Evolutionary conservation across 1,140 invertebrate genomes (phyloP), one percentile per base, ranked within the genome.

Genomic region (Sinella curviseta): DNA sequence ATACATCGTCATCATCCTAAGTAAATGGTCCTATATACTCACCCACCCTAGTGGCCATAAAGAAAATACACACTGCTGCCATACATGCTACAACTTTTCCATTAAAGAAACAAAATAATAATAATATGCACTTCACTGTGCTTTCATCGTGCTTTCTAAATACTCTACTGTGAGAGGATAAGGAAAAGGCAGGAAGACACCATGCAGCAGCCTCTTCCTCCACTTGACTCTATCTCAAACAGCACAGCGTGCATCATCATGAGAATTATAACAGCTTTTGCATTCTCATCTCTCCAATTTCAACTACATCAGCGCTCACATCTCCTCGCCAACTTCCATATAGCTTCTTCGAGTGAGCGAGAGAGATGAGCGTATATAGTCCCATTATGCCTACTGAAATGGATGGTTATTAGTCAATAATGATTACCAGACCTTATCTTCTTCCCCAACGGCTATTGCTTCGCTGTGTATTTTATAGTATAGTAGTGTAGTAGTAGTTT

Each of bases 391-490:
- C n/a, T 26, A 26, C 65, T 70, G 31, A 70, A 70, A 33, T 70
- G 31, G 28, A 70, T 70, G 31, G 65, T 70, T 70, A 70, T 70
- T 70, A 70, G 65, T 70, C 65, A 70, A 70, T 70, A 70, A 70
- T 70, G 31, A 70, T 70, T 70, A 70, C 65, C 31, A 70, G 65
- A 70, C 65, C 65, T 70, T 70, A 70, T 70, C 65, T 70, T 14
- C n/a, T 30, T 70, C 65, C 31, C 65, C 26, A 70, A 70, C 8
- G 65, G 24, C 57, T 65, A 65, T 65, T 65, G 57, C 26, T 26
- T 65, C 26, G 4, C 16, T 65, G 57, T 26, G 8, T 26, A 17
- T 26, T 65, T 65, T 48, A 20, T 48, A 48, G 39, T 20, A 48
- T 48, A 8, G n/a, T n/a, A n/a, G n/a, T n/a, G n/a, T n/a, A n/a